Base-by-base conservation (phyloP, 1,140 invertebrate genomes). In the Bombus ignitus region DNA sequence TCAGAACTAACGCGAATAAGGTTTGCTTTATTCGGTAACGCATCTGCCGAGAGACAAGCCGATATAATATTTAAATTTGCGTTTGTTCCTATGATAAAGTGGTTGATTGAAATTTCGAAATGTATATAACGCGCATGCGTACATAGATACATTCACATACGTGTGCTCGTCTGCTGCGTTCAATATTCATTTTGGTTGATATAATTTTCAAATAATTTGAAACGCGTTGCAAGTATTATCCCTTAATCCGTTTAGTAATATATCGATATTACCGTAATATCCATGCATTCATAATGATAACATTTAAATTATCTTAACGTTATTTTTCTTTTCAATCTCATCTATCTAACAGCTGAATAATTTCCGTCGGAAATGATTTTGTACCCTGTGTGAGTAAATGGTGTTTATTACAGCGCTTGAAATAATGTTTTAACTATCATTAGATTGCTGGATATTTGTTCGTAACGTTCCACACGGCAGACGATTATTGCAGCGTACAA, bases 31-130 rank as follows among this genome's bases (percentile, higher is more conserved):
- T 83, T 72, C 72, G 59, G 82, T 80, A 83, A 71, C 68, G 78
- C 44, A 78, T 75, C 39, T 72, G 76, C 83, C 77, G 57, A 78
- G 80, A 87, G 88, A 91, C 81, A 87, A 89, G 75, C 77, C 83
- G 86, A 80, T 53, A 53, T 53, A 22, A 53, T 53, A 53, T 53
- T 53, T 53, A 53, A 53, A 53, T 53, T 53, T 22, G 47, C 47
- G 47, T 53, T 53, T 53, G 47, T 53, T 53, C 47, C 47, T 53
- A 53, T 88, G 32, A 42, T n/a, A 44, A 68, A 70, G 42, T 47
- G 78, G 25, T 53, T 53, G 78, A 80, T 80, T 53, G 66, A 53
- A 80, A 71, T 71, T 80, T 53, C 44, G n/a, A 28, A 39, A 39
- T 35, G 12, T 39, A 28, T 70, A 70, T 71, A 28, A 28, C 10